Evolutionary conservation across 2,797 vertebrate species (phyloP).

Genomic region (Pempheris klunzingeri): DNA sequence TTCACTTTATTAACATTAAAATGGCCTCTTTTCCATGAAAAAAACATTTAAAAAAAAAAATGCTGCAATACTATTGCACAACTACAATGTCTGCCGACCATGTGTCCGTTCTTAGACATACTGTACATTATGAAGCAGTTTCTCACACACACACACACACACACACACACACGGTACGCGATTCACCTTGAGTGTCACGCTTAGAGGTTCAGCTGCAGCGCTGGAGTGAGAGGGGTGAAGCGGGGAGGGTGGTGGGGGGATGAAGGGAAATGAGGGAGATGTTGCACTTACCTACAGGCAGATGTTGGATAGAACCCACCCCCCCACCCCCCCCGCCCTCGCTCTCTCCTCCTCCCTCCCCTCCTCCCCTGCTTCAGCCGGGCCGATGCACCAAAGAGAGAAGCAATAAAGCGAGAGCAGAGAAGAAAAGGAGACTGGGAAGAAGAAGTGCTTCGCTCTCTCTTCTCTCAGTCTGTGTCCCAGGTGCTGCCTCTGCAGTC

Average conservation of each 20-base stretch:
- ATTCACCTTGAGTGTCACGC: constrained; percentile 86
- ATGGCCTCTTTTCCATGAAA: neutral
- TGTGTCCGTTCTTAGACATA: constrained; percentile 60
- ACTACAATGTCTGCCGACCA: constrained; percentile 17
- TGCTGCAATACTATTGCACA: neutral
- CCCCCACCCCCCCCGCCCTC: neutral
- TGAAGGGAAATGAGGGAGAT: constrained; percentile 63
- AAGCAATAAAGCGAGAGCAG: constrained; percentile 63
- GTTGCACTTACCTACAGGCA: constrained; percentile 82
- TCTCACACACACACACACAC: constrained; percentile 24
- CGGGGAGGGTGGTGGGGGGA: neutral
- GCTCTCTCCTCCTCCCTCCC: too few relatives aligned
- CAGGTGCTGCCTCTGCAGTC: constrained; percentile 86
- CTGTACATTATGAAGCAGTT: constrained; percentile 61
- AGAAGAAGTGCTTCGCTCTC: constrained; percentile 73
- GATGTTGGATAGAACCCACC: constrained; percentile 71
- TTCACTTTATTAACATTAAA: neutral
- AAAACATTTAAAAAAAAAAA: constrained; percentile 5
- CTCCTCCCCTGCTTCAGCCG: constrained; percentile 58
- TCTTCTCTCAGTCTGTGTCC: constrained; percentile 75
- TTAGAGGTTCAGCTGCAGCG: constrained; percentile 77
- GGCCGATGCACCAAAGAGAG: constrained; percentile 80
- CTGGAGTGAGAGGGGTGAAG: constrained; percentile 29
- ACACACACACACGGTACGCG: constrained; percentile 23
- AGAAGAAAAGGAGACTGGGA: constrained; percentile 56